Evolutionary conservation across 2,797 vertebrate species (phyloP), one percentile per base, ranked within the genome.

Genomic region (Lycodopsis pacificus): DNA sequence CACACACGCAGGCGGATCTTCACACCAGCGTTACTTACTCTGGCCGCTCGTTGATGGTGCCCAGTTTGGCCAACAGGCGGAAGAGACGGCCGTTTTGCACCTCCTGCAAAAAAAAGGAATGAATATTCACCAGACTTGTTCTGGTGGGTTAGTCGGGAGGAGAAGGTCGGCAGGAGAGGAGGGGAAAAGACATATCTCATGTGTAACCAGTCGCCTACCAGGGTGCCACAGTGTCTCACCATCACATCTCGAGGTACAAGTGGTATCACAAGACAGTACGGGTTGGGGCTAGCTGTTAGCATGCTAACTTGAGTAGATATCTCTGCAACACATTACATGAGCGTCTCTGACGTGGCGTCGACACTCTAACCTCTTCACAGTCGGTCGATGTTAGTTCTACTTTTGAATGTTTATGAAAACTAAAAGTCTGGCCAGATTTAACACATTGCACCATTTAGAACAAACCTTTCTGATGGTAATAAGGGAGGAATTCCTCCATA

Each of bases 11-110:
- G 27, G 54, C 12, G 22, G 20, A 38, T 42, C 19, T 48, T 51
- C 3, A 4, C 7, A 44, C 0, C 20, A 7, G 48, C 25, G 67
- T 14, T 5, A 92, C 97, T 98, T 96, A 99, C 98, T 99, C 98
- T 86, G 98, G 98, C 78, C 98, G 96, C 92, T 99, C 98, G 77
- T 99, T 99, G 94, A 99, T 99, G 94, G 98, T 99, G 96, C 98
- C 98, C 96, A 99, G 86, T 95, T 99, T 99, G 89, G 98, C 97
- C 93, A 99, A 93, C 71, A 99, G 96, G 82, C 98, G 97, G 92
- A 99, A 99, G 89, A 99, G 96, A 87, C 98, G 97, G 87, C 98
- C 98, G 81, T 99, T 99, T 87, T 99, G 98, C 87, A 99, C 98
- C 88, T 99, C 98, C 98, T 99, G 91, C 17, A 94, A 95, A 94